Conservation (phyloP, 2,113 vertebrate species). For the Stigmatopora nigra region DNA sequence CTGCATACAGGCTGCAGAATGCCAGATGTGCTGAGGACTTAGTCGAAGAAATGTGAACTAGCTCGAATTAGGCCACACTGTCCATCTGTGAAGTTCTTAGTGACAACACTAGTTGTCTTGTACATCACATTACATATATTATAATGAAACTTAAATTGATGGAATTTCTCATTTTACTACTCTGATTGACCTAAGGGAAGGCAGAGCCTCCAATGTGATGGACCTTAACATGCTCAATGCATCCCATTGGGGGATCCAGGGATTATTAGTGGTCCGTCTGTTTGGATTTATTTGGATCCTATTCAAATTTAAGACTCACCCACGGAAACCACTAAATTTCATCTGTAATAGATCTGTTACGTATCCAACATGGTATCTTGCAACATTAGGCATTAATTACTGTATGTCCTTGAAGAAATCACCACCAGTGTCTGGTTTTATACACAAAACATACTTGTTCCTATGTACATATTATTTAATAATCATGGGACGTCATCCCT, state of each 20-base stretch:
- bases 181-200: neutral
- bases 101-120: constrained; percentile 16
- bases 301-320: neutral
- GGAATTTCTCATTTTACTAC: constrained; percentile 10
- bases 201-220: constrained; percentile 1
- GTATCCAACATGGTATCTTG: neutral
- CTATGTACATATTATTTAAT: too few relatives aligned
- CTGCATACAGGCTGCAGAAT: constrained; percentile 24
- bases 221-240: constrained; percentile 1
- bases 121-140: neutral
- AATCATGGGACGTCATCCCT: too few relatives aligned
- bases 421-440: too few relatives aligned
- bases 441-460: too few relatives aligned
- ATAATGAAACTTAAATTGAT: constrained; percentile 1
- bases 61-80: constrained; percentile 32
- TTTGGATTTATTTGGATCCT: constrained; percentile 2
- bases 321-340: neutral
- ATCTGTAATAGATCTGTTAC: neutral
- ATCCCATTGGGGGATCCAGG: neutral
- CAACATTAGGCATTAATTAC: neutral
- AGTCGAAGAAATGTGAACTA: neutral
- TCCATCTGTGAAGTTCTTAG: constrained; percentile 43
- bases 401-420: too few relatives aligned
- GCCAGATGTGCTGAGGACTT: constrained; percentile 42
- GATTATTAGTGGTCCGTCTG: neutral